phyloP scores from a whole-genome alignment of 2,797 vertebrate species.

The Crenuchus spilurus region DNA sequence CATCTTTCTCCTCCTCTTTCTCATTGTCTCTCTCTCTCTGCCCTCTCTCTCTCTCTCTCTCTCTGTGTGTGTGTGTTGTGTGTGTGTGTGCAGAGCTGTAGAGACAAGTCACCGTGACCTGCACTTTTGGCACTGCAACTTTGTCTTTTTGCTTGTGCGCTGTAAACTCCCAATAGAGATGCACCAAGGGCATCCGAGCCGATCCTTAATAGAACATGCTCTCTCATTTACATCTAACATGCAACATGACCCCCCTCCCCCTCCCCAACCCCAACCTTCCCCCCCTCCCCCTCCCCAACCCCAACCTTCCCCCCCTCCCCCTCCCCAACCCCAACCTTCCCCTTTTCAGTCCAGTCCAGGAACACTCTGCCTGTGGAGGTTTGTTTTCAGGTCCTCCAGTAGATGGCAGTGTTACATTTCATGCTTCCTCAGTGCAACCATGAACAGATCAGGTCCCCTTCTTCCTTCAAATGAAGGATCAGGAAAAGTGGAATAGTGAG shows the following conservation, averaged over 20 bases:
- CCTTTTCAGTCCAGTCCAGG: background rate
- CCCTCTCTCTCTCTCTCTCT: background rate
- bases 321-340: background rate
- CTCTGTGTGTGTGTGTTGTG: background rate
- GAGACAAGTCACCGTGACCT: conserved; percentile 33
- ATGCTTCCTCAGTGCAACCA: background rate
- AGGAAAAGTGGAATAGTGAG: background rate
- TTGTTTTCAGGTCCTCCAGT: conserved; percentile 3
- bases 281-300: background rate
- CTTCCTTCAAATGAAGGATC: background rate
- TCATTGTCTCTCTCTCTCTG: background rate
- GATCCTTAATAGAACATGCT: conserved; percentile 32
- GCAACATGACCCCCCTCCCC: conserved; percentile 8
- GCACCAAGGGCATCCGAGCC: conserved; percentile 42
- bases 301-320: background rate
- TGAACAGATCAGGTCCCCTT: background rate
- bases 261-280: background rate
- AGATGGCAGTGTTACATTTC: conserved; percentile 54
- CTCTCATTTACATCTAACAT: conserved; percentile 45
- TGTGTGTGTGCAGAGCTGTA: background rate
- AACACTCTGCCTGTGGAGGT: background rate
- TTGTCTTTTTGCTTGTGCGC: conserved; percentile 19
- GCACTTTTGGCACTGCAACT: conserved; percentile 30
- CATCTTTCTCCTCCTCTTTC: background rate
- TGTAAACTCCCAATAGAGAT: conserved; percentile 27